A percentile compares a stretch with the other conserved stretches of the same genome.
These are phyloP conservation scores for Ceratina australensis DNA, from an alignment of 1,140 invertebrate species.

Conservation along the genomic window DNA sequence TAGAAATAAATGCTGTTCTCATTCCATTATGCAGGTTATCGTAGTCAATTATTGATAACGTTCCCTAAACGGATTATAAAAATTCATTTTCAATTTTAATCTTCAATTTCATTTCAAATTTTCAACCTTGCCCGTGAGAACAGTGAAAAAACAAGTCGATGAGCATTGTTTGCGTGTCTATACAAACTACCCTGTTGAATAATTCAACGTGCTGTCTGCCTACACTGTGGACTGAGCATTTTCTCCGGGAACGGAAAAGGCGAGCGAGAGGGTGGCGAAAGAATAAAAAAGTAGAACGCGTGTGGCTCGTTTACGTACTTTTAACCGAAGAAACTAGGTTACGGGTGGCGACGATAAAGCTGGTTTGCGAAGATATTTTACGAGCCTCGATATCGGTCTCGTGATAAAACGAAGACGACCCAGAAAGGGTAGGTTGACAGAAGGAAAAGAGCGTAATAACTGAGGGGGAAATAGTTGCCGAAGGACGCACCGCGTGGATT, in stretches of 20 bases:
- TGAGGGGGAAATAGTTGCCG: conserved; percentile 14
- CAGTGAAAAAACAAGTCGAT: background rate
- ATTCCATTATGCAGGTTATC: background rate
- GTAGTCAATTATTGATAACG: too few species aligned
- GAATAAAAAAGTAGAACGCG: background rate
- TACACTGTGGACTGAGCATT: background rate
- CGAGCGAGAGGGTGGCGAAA: background rate
- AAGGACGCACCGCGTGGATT: conserved; percentile 23
- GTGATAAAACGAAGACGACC: conserved; percentile 8
- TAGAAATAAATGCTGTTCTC: too few species aligned
- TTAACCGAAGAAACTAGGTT: conserved; percentile 47
- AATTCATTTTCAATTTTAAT: too few species aligned
- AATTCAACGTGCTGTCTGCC: background rate
- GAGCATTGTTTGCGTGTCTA: background rate
- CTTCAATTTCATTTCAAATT: background rate
- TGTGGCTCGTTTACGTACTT: background rate
- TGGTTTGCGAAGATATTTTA: conserved; percentile 18
- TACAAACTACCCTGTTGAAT: background rate
- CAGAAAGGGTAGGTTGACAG: background rate
- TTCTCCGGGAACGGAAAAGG: background rate
- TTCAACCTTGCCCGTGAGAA: background rate
- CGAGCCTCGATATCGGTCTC: background rate
- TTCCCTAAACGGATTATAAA: too few species aligned
- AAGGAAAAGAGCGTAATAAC: conserved; percentile 3
- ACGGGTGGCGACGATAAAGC: conserved; percentile 16